Conservation (phyloP, 30 jellyfish, hydroid and myxozoan species). For the Haliclystus octoradiatus region DNA sequence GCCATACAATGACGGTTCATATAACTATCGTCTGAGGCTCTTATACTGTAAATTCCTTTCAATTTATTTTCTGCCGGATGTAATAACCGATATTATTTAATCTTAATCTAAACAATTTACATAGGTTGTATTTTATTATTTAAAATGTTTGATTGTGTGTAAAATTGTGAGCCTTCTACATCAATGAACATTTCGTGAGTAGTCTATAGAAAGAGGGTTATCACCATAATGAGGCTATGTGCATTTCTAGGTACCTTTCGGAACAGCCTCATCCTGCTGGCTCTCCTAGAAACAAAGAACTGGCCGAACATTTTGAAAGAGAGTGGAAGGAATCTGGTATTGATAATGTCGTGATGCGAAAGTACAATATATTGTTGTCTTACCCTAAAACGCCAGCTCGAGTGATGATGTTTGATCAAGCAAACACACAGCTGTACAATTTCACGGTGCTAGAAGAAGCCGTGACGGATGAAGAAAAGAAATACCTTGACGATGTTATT, state of each 20-base stretch:
- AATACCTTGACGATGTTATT: slow-evolving; percentile 7
- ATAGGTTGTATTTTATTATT: no score
- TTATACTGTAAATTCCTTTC: no score
- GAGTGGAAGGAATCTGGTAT: slow-evolving; percentile 34
- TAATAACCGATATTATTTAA: no score
- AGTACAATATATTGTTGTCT: slow-evolving; percentile 38
- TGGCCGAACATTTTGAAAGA: slow-evolving; percentile 25
- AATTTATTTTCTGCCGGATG: no score
- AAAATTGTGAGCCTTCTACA: no score
- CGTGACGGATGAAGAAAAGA: slow-evolving; percentile 31
- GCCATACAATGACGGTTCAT: no score
- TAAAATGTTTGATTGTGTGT: no score
- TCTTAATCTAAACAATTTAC: no score
- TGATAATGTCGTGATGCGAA: slow-evolving; percentile 30
- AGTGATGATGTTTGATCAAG: slow-evolving; percentile 27
- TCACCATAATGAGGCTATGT: no score
- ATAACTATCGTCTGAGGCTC: no score
- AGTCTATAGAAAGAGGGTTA: no score
- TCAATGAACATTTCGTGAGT: no score
- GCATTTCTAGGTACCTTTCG: slow-evolving; percentile 29
- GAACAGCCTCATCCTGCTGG: slow-evolving; percentile 55
- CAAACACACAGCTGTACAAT: slow-evolving; percentile 9
- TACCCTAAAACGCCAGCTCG: slow-evolving; percentile 39
- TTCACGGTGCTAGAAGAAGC: slow-evolving; percentile 36
- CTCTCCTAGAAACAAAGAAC: slow-evolving; percentile 24